These are phyloP conservation scores for Tetrao urogallus DNA, from an alignment of 2,113 vertebrate species.

Conservation along the genomic window DNA sequence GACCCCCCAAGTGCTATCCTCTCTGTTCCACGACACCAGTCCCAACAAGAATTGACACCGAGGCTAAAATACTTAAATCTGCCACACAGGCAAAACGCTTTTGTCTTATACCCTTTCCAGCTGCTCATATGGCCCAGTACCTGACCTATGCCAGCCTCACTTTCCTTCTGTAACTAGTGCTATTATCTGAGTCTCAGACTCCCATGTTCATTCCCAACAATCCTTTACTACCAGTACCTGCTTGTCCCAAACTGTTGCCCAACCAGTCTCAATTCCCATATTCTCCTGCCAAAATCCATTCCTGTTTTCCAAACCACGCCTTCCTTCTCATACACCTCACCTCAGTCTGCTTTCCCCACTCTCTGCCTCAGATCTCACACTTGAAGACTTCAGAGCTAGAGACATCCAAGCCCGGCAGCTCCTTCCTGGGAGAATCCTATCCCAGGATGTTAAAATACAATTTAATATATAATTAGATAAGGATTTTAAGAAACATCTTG, in stretches of 20 bases:
- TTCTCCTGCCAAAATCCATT: neutral
- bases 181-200: neutral
- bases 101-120: neutral
- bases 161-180: neutral
- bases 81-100: fast-evolving
- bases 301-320: neutral
- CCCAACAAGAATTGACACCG: neutral
- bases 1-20: too few species aligned
- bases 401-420: neutral
- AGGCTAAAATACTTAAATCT: neutral
- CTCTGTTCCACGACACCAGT: neutral
- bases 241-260: neutral
- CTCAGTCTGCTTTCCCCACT: too few species aligned
- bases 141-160: neutral
- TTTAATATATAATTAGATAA: neutral
- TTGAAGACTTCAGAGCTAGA: neutral
- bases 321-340: neutral
- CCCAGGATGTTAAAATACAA: neutral
- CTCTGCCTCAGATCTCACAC: neutral
- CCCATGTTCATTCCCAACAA: neutral
- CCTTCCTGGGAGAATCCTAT: neutral
- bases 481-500: neutral
- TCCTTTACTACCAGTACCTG: neutral
- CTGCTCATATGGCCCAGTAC: neutral
- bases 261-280: neutral